Percentiles rank a stretch among this genome's conserved stretches.
These are phyloP conservation scores for Poeciliopsis turneri DNA, from an alignment of 2,797 vertebrate species.

Conservation along the genomic window DNA sequence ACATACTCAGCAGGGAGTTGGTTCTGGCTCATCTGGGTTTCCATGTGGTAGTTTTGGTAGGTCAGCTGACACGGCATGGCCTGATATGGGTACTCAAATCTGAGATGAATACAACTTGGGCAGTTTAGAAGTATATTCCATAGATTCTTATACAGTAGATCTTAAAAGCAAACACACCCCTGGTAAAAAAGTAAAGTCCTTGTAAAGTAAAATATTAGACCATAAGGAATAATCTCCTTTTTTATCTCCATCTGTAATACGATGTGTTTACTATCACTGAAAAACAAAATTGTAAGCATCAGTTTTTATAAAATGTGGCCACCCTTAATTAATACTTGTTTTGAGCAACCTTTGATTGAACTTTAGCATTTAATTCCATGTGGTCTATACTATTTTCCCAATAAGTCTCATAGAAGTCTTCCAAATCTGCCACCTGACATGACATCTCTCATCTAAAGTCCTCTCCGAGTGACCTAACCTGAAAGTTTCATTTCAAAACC, in stretches of 20 bases:
- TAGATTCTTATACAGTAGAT: background rate
- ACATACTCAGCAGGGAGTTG: slow-evolving; percentile 40
- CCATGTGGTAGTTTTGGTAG: slow-evolving; percentile 39
- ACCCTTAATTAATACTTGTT: background rate
- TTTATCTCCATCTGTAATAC: background rate
- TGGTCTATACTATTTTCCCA: background rate
- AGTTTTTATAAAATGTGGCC: background rate
- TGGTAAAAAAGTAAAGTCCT: background rate
- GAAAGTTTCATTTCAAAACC: background rate
- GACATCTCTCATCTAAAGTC: background rate
- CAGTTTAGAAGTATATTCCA: background rate
- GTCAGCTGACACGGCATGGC: slow-evolving; percentile 26
- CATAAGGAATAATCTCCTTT: background rate
- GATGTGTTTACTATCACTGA: background rate
- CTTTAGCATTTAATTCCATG: background rate
- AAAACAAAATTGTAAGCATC: background rate
- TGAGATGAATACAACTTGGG: slow-evolving; percentile 1
- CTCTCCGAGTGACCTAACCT: background rate
- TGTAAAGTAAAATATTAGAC: background rate
- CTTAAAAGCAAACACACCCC: background rate
- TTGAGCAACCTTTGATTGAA: background rate
- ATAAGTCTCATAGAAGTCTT: background rate
- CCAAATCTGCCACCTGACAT: background rate
- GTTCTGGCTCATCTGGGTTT: slow-evolving; percentile 43
- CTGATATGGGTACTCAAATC: slow-evolving; percentile 35